phyloP scores from a whole-genome alignment of 1,140 invertebrate genomes.

The Diprion similis region DNA sequence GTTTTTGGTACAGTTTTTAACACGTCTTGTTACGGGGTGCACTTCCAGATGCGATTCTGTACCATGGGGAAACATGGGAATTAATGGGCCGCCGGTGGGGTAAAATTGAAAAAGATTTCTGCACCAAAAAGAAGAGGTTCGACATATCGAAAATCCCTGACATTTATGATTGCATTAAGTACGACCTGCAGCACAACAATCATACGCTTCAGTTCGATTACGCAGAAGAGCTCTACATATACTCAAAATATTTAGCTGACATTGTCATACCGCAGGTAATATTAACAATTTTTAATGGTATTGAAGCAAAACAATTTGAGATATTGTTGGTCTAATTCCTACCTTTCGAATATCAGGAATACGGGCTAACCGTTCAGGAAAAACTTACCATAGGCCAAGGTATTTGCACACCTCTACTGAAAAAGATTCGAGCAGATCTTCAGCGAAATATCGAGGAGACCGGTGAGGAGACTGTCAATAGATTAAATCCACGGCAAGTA shows the following conservation, averaged over 20 bases:
- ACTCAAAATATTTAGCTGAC: constrained; percentile 95
- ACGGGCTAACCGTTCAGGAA: constrained; percentile 94
- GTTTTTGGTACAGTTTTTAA: not conserved
- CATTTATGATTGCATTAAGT: constrained; percentile 99
- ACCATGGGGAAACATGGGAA: constrained; percentile 99
- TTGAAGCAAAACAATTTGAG: not conserved
- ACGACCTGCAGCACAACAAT: constrained; percentile 98
- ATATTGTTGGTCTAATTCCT: constrained; percentile 25
- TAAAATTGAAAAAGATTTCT: constrained; percentile 99
- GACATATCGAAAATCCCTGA: constrained; percentile 99
- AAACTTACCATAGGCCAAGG: constrained; percentile 97
- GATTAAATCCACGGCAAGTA: constrained; percentile 88
- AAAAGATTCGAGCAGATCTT: constrained; percentile 95
- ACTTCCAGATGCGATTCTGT: constrained; percentile 83
- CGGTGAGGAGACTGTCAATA: constrained; percentile 90
- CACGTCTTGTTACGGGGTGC: not conserved
- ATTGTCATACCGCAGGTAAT: constrained; percentile 96
- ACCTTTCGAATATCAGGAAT: constrained; percentile 73
- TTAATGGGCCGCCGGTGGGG: constrained; percentile 97
- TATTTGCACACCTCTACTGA: constrained; percentile 94
- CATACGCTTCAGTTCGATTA: constrained; percentile 93
- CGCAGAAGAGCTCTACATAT: constrained; percentile 93
- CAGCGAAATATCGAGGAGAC: constrained; percentile 91
- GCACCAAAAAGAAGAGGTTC: constrained; percentile 88
- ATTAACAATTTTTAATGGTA: constrained; percentile 17